Conservation (phyloP, 2,888 invertebrate genomes). For the Fissipunctia ypsillon region DNA sequence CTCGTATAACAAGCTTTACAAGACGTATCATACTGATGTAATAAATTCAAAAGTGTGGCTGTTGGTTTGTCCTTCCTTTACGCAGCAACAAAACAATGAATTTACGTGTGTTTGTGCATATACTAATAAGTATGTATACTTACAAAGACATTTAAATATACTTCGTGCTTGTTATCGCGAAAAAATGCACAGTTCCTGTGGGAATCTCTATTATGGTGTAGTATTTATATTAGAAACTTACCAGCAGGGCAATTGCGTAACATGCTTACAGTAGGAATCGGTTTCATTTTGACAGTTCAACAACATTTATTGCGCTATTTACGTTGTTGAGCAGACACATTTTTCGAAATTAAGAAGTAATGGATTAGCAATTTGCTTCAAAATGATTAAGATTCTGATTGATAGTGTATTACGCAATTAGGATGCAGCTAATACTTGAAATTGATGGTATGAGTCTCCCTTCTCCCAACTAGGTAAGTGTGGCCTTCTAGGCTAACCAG, state of each 20-base stretch:
- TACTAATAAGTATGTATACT: too few species aligned
- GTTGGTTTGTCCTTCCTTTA: constrained; percentile 4
- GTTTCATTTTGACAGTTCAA: too few species aligned
- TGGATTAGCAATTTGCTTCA: too few species aligned
- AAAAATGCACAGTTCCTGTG: neutral
- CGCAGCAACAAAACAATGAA: too few species aligned
- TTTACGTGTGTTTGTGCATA: too few species aligned
- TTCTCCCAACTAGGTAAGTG: neutral
- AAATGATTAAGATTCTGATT: too few species aligned
- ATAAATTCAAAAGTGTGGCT: neutral
- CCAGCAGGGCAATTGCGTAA: too few species aligned
- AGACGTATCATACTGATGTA: neutral
- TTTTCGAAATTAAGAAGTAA: too few species aligned
- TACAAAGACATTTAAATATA: neutral
- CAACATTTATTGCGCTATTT: too few species aligned
- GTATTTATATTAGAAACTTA: neutral
- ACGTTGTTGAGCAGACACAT: too few species aligned
- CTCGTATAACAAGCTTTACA: constrained; percentile 21
- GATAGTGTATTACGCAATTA: too few species aligned
- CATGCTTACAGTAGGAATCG: too few species aligned
- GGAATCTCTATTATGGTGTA: neutral
- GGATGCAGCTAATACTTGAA: constrained; percentile 13
- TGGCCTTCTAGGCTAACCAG: constrained; percentile 11
- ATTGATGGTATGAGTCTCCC: constrained; percentile 13
- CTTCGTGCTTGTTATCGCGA: neutral